phyloP scores from a whole-genome alignment of 2,797 vertebrate species.

The Nasua narica region DNA sequence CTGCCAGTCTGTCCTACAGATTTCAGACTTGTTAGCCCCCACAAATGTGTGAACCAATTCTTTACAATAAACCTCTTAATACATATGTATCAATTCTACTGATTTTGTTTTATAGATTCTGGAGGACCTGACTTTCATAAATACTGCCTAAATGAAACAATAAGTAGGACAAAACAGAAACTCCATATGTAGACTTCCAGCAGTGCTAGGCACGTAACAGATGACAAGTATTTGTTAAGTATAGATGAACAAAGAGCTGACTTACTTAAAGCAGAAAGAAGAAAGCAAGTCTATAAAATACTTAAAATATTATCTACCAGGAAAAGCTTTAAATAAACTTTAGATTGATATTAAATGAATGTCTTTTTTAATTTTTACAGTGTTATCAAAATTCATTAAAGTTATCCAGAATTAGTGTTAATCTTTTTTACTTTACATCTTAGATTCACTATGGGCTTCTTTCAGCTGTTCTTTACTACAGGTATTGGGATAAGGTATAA shows the following conservation, averaged over 20 bases:
- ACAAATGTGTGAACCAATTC: not conserved
- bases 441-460: not conserved
- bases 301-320: not conserved
- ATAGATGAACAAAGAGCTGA: not conserved
- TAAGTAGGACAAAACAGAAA: not conserved
- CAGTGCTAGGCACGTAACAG: not conserved
- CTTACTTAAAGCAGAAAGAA: not conserved
- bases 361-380: not conserved
- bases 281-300: not conserved
- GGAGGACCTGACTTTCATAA: not conserved
- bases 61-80: not conserved
- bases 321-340: not conserved
- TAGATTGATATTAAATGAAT: not conserved
- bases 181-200: not conserved
- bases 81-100: not conserved
- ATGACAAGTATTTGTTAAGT: not conserved
- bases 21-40: not conserved
- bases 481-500: not conserved
- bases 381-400: not conserved
- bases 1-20: not conserved
- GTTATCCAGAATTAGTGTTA: not conserved
- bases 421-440: not conserved
- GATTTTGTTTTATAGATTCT: not conserved
- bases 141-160: not conserved
- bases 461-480: not conserved